These are phyloP conservation scores for Bombyx mandarina DNA, from an alignment of 1,140 invertebrate genomes.

Conservation along the genomic window DNA sequence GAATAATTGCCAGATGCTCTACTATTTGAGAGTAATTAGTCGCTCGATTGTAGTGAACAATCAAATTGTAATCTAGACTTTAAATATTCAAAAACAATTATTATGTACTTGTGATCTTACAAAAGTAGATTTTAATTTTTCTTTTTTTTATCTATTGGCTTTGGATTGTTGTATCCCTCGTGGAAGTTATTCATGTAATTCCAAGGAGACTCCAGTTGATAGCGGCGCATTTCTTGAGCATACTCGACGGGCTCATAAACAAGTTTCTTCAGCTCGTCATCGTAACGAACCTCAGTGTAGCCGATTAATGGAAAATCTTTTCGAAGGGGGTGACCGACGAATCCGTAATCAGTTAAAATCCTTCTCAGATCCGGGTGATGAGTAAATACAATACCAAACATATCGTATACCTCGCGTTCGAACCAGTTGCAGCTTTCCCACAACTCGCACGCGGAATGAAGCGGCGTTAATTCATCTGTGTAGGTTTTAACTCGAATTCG, in stretches of 20 bases:
- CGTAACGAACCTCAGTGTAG: constrained; percentile 59
- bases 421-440: constrained; percentile 53
- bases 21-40: no score
- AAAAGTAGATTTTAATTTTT: no score
- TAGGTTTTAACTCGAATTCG: constrained; percentile 54
- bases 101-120: no score
- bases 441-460: constrained; percentile 50
- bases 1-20: background rate
- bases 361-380: constrained; percentile 66
- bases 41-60: no score
- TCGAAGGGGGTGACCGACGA: constrained; percentile 57
- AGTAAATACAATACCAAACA: constrained; percentile 62
- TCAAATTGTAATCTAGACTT: no score
- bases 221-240: constrained; percentile 51
- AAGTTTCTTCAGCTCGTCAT: constrained; percentile 63
- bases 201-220: constrained; percentile 52
- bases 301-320: constrained; percentile 64
- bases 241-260: constrained; percentile 64
- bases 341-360: constrained; percentile 66
- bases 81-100: no score
- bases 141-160: constrained; percentile 5
- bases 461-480: constrained; percentile 61
- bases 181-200: constrained; percentile 50
- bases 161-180: constrained; percentile 33
- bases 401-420: constrained; percentile 65